Base-by-base conservation (phyloP, 2,113 vertebrate species). In the Nothobranchius kuhntae region DNA sequence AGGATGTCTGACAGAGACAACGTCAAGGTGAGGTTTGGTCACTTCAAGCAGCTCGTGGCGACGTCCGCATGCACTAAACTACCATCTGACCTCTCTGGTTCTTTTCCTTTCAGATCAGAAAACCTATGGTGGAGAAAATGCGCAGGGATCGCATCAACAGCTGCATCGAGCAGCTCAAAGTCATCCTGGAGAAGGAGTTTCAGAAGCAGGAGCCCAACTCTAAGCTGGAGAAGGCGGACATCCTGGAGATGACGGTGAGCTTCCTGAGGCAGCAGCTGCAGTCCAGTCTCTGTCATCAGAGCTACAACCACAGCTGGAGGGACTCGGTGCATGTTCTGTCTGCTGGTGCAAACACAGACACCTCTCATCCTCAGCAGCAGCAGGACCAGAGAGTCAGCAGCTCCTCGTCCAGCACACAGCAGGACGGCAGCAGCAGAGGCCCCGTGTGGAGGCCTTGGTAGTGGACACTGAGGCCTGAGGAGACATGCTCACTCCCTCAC, bases 401-500 rank as follows among this genome's bases (percentile, higher is more conserved):
- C 64, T 85, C 68, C 24, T 57, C 71, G 63, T 38, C 77, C 68
- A 12, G 45, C 42, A n/a, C 14, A 40, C 83, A 89, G 66, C 93
- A 91, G 81, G 91, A 71, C 7, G 61, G 85, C 60, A 66, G 64
- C 89, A 91, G 77, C 86, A 87, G 52, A 75, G 71, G 77, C 5
- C 45, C 91, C 0, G 79, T 96, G 71, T 96, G 95, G 95, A 95
- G 95, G 81, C 95, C 95, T 0, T 96, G 95, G 95, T 94, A 95
- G 64, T 52, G 65, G 53, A 78, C 57, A 55, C 45, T 61, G 61
- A 85, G 48, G 81, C 72, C 65, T 85, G 84, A 89, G 83, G 75
- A 77, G 38, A 53, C 7, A n/a, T 9, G 17, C 17, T 59, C 14
- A 78, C 26, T 42, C 67, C 80, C 87, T 92, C 89, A 88, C 60